Percentiles rank a stretch among this genome's conserved stretches.
Conservation (phyloP, 2,888 invertebrate genomes). For the Pammene aurita region DNA sequence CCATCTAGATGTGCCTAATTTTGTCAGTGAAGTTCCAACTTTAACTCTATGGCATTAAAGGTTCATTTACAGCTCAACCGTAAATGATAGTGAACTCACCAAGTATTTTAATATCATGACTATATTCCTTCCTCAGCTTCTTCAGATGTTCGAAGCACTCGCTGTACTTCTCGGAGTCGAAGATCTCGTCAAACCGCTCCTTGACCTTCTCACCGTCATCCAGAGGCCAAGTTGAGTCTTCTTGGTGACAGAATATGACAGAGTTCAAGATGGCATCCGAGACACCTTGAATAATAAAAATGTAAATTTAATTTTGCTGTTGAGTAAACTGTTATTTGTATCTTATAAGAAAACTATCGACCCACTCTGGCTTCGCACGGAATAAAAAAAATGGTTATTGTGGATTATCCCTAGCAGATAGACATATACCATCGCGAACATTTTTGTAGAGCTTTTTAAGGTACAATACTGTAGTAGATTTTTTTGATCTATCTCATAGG, state of each 20-base stretch:
- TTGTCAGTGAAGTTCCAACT: no score
- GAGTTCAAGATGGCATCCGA: constrained; percentile 97
- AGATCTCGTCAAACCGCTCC: constrained; percentile 98
- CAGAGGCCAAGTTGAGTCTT: constrained; percentile 98
- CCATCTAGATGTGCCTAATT: no score
- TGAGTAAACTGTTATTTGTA: neutral
- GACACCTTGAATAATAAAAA: constrained; percentile 87
- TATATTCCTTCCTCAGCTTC: constrained; percentile 85
- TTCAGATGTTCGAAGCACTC: constrained; percentile 91
- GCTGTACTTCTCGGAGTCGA: constrained; percentile 96
- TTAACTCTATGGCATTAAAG: no score
- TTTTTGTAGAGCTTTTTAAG: no score
- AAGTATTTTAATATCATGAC: constrained; percentile 78
- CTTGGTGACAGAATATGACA: constrained; percentile 99
- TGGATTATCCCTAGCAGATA: no score
- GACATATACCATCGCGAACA: no score
- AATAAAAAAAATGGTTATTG: no score
- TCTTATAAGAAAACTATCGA: no score
- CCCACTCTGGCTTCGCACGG: no score
- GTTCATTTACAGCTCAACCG: no score
- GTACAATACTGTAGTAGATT: no score
- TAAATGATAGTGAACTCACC: constrained; percentile 62
- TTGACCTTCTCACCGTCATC: constrained; percentile 97
- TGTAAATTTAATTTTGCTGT: neutral
- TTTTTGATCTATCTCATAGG: no score